phyloP scores from a whole-genome alignment of 2,113 vertebrate genomes.

The Triplophysa rosa region DNA sequence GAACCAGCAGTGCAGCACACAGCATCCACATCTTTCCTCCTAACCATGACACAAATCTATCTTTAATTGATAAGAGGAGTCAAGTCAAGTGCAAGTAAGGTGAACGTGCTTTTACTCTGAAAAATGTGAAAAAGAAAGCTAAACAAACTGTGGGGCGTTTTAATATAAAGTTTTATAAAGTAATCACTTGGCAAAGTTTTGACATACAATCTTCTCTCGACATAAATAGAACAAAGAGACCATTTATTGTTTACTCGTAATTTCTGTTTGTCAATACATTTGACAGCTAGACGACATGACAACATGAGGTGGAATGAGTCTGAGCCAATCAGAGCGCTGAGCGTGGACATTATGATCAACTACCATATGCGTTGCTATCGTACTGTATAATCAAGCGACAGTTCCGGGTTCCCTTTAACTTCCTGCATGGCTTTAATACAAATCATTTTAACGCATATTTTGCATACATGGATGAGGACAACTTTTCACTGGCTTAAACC shows the following conservation, averaged over 20 bases:
- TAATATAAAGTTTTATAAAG: too few species aligned
- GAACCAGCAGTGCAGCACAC: slow-evolving; percentile 69
- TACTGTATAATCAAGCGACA: slow-evolving; percentile 14
- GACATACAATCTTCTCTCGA: not conserved
- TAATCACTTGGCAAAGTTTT: not conserved
- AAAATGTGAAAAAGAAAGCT: not conserved
- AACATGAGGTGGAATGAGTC: not conserved
- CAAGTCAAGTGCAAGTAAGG: too few species aligned
- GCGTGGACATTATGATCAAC: slow-evolving; percentile 64
- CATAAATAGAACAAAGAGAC: too few species aligned
- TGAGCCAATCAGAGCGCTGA: slow-evolving; percentile 68
- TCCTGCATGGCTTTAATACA: not conserved
- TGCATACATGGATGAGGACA: not conserved
- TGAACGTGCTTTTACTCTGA: not conserved
- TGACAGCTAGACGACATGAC: slow-evolving; percentile 15
- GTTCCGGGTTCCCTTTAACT: slow-evolving; percentile 51
- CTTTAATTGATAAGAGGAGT: too few species aligned
- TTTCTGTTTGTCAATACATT: not conserved
- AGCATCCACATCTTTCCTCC: slow-evolving; percentile 79
- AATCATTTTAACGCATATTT: not conserved
- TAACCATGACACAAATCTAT: slow-evolving; percentile 55
- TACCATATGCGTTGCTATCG: slow-evolving; percentile 47
- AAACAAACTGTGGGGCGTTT: not conserved
- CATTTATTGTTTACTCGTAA: too few species aligned
- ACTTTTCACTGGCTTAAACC: not conserved